Evolutionary conservation across 2,888 invertebrate species (phyloP).

Genomic region (Epinotia demarniana): DNA sequence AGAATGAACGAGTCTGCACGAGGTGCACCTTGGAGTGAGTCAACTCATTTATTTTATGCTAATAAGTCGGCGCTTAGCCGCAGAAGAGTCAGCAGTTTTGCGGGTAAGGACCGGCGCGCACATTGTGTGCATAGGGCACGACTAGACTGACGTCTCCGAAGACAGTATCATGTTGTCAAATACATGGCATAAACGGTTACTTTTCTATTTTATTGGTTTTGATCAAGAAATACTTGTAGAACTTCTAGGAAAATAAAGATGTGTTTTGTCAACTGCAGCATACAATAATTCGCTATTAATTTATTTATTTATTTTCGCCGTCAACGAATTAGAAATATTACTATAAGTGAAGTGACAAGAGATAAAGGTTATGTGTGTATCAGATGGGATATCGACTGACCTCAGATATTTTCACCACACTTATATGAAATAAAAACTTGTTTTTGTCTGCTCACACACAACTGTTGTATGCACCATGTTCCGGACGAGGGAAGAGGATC

Average conservation of each 20-base stretch:
- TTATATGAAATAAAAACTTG: neutral
- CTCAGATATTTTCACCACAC: too few relatives aligned
- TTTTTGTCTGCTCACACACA: neutral
- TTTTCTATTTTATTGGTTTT: neutral
- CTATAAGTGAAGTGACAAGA: too few relatives aligned
- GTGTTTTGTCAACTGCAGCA: neutral
- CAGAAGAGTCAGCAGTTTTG: slow-evolving; percentile 71
- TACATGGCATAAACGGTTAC: neutral
- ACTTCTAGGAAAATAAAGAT: too few relatives aligned
- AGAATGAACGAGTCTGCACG: slow-evolving; percentile 51
- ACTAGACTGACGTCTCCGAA: neutral
- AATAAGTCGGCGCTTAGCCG: slow-evolving; percentile 71
- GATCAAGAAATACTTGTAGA: neutral
- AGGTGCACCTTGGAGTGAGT: slow-evolving; percentile 63
- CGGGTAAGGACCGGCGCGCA: slow-evolving; percentile 62
- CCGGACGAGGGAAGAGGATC: neutral
- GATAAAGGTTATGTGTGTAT: too few relatives aligned
- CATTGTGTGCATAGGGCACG: neutral
- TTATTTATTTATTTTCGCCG: too few relatives aligned
- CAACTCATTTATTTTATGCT: slow-evolving; percentile 75
- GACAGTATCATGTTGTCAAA: neutral
- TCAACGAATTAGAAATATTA: too few relatives aligned
- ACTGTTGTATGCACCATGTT: neutral
- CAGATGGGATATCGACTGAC: too few relatives aligned
- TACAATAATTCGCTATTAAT: too few relatives aligned